A percentile compares a stretch with the other conserved stretches of the same genome.
Conservation (phyloP, 2,113 vertebrate genomes). For the Apodemus sylvaticus region DNA sequence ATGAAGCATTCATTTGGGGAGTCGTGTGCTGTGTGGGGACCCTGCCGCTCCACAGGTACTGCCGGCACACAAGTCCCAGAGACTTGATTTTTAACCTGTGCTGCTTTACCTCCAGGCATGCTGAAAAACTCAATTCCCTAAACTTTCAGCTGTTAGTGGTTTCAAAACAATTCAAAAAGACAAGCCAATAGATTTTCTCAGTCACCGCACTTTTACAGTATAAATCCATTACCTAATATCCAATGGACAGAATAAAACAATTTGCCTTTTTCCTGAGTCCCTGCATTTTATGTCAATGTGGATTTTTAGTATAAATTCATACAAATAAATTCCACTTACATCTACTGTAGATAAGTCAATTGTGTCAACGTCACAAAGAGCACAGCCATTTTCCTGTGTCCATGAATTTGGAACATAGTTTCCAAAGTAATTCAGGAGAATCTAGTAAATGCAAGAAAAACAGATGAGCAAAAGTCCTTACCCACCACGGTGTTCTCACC, state of each 20-base stretch:
- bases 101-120: not conserved
- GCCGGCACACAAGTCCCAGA: not conserved
- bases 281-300: not conserved
- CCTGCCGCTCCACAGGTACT: not conserved
- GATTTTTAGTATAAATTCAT: not conserved
- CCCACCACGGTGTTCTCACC: not conserved
- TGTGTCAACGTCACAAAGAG: slow-evolving; percentile 90
- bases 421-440: slow-evolving; percentile 95
- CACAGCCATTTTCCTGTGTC: slow-evolving; percentile 95
- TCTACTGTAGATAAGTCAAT: slow-evolving; percentile 89
- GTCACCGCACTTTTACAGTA: not conserved
- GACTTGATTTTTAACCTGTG: not conserved
- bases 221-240: not conserved
- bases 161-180: slow-evolving; percentile 36
- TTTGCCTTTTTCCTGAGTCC: not conserved
- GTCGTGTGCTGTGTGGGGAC: not conserved
- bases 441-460: slow-evolving; percentile 84
- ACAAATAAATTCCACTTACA: slow-evolving; percentile 87
- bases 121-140: not conserved
- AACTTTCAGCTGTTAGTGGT: not conserved
- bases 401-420: slow-evolving; percentile 97
- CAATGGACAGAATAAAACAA: slow-evolving; percentile 3
- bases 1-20: not conserved
- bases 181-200: not conserved
- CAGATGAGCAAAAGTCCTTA: not conserved